Conservation (phyloP, 2,888 invertebrate genomes). For the Aphidoletes aphidimyza region DNA sequence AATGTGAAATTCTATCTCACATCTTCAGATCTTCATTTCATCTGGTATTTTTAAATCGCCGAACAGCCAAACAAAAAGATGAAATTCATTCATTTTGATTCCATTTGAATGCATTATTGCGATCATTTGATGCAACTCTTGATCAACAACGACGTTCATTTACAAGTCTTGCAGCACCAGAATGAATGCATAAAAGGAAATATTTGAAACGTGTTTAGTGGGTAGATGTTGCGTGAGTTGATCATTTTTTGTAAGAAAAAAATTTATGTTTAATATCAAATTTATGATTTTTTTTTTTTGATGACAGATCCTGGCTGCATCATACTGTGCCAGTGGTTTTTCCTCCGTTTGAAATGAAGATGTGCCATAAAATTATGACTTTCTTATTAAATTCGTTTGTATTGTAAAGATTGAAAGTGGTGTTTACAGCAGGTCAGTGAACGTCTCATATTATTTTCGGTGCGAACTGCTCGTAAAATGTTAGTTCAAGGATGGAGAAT, state of each 20-base stretch:
- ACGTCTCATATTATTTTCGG: neutral
- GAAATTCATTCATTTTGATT: neutral
- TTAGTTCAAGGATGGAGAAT: neutral
- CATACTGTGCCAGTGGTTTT: neutral
- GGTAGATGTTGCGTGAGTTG: neutral
- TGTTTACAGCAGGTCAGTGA: conserved; percentile 1
- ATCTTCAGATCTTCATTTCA: neutral
- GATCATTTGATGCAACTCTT: too few relatives aligned
- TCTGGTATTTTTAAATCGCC: neutral
- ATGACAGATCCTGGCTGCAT: neutral
- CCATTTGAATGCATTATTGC: too few relatives aligned
- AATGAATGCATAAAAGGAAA: neutral
- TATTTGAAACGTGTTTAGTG: neutral
- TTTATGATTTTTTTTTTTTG: neutral
- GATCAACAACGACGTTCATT: too few relatives aligned
- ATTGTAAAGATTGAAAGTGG: neutral
- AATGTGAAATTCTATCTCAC: conserved; percentile 26
- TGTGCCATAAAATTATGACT: neutral
- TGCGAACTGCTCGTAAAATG: neutral
- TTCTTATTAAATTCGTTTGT: neutral
- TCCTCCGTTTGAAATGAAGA: conserved; percentile 4
- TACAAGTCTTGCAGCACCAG: too few relatives aligned
- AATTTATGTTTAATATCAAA: conserved; percentile 26
- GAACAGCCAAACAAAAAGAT: too few relatives aligned
- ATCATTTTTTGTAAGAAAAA: too few relatives aligned